Evolutionary conservation across 1,140 invertebrate genomes (phyloP).

Genomic region (Trachymyrmex septentrionalis): DNA sequence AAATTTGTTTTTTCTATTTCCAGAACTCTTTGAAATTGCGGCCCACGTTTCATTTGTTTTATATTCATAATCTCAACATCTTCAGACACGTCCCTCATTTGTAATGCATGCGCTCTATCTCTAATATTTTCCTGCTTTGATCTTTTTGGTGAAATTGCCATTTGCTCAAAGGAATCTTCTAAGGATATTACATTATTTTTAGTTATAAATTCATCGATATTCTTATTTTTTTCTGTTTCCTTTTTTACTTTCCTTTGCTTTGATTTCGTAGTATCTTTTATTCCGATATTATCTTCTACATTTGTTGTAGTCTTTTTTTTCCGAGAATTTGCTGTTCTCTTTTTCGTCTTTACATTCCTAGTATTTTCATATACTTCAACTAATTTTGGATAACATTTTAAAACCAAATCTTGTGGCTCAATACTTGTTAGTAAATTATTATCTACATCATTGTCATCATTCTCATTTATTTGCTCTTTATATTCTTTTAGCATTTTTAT

Average conservation of each 20-base stretch:
- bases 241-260: conserved; percentile 69
- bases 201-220: conserved; percentile 83
- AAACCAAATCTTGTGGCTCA: conserved; percentile 90
- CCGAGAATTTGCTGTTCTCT: conserved; percentile 87
- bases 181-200: conserved; percentile 62
- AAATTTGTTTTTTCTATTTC: conserved; percentile 75
- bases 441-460: conserved; percentile 70
- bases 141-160: conserved; percentile 78
- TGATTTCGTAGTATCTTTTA: conserved; percentile 63
- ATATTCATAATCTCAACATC: background rate
- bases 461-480: conserved; percentile 82
- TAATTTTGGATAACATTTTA: conserved; percentile 89
- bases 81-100: background rate
- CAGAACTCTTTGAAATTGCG: conserved; percentile 77
- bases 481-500: conserved; percentile 88
- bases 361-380: conserved; percentile 88
- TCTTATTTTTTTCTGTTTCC: conserved; percentile 64
- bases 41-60: conserved; percentile 72
- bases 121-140: conserved; percentile 61
- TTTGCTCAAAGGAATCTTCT: conserved; percentile 77
- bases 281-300: conserved; percentile 77
- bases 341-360: conserved; percentile 86
- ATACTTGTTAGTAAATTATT: conserved; percentile 87
- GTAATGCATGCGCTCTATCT: background rate
- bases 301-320: conserved; percentile 80